Percentiles rank a stretch among this genome's conserved stretches.
These are phyloP conservation scores for Drosophila nr. perissopoda DNA, from an alignment of 2,888 invertebrate genomes.

Conservation along the genomic window DNA sequence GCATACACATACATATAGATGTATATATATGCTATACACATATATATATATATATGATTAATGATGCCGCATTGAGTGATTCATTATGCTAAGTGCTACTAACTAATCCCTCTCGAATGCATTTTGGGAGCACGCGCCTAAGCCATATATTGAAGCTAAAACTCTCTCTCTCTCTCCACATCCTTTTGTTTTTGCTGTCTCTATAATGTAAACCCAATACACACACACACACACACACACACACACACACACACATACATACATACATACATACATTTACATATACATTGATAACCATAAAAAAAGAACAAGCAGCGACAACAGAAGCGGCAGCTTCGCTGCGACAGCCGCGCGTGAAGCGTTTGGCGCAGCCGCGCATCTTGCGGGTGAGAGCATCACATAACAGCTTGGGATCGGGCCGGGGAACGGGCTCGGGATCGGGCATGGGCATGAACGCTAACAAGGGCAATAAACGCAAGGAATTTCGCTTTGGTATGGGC, in stretches of 20 bases:
- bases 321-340: conserved; percentile 39
- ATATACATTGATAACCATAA: conserved; percentile 14
- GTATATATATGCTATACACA: too few relatives aligned
- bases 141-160: conserved; percentile 34
- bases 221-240: neutral
- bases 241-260: fast-evolving
- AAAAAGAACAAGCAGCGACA: conserved; percentile 33
- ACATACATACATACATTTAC: neutral
- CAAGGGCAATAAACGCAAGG: conserved; percentile 80
- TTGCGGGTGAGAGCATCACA: conserved; percentile 87
- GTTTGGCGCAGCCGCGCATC: conserved; percentile 86
- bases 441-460: conserved; percentile 85
- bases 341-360: conserved; percentile 83
- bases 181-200: conserved; percentile 25
- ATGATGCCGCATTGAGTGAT: neutral
- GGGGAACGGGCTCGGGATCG: conserved; percentile 84
- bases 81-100: conserved; percentile 1
- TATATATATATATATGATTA: neutral
- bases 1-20: neutral
- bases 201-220: neutral
- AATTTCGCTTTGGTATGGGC: conserved; percentile 88
- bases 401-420: conserved; percentile 80
- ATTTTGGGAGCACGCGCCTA: conserved; percentile 23
- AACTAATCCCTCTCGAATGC: conserved; percentile 25
- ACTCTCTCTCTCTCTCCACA: conserved; percentile 8